Conservation (phyloP, 2,888 invertebrate genomes). For the Drosophila anceps region DNA sequence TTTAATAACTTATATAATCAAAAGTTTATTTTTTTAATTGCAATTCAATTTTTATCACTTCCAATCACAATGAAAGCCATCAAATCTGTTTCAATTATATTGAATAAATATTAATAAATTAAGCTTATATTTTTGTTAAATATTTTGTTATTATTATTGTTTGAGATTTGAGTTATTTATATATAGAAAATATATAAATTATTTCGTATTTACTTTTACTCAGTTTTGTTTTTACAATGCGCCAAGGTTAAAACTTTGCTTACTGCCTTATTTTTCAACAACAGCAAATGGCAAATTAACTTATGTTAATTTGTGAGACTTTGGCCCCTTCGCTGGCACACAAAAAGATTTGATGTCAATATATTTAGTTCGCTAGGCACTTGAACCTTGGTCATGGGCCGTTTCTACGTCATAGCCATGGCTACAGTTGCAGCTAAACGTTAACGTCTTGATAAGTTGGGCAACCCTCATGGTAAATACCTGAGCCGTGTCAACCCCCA, state of each 20-base stretch:
- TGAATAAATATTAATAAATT: too few relatives aligned
- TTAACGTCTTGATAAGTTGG: slow-evolving; percentile 52
- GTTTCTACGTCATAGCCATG: slow-evolving; percentile 17
- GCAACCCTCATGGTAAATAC: slow-evolving; percentile 9
- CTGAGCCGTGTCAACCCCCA: not conserved
- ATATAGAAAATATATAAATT: not conserved
- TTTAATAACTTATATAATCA: too few relatives aligned
- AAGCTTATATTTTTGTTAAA: too few relatives aligned
- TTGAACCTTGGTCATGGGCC: slow-evolving; percentile 4
- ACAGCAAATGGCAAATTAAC: slow-evolving; percentile 1
- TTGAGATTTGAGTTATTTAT: too few relatives aligned
- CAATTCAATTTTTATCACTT: too few relatives aligned
- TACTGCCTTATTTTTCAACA: not conserved
- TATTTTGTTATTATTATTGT: too few relatives aligned
- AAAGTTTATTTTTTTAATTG: too few relatives aligned
- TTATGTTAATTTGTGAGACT: not conserved
- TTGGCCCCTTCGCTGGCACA: not conserved
- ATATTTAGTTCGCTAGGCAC: not conserved
- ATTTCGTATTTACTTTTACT: not conserved
- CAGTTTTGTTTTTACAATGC: not conserved
- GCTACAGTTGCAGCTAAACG: slow-evolving; percentile 25
- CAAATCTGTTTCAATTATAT: too few relatives aligned
- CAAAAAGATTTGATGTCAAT: slow-evolving; percentile 1
- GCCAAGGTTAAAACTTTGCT: not conserved
- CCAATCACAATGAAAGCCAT: too few relatives aligned